Conservation (phyloP, 2,797 vertebrate species). For the Rhynchonycteris naso region DNA sequence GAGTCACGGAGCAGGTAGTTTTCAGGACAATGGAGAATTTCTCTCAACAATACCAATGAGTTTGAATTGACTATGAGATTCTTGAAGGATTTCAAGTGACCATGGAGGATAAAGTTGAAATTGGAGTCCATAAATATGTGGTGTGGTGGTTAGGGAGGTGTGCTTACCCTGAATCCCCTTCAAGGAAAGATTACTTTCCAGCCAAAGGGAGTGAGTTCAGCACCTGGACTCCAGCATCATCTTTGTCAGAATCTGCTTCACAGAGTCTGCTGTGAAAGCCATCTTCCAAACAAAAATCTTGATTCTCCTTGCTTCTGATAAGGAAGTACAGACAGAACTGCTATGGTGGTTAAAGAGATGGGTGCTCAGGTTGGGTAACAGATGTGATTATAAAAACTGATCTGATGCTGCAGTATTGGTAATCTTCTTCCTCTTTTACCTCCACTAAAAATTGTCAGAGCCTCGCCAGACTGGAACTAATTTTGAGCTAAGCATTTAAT, state of each 20-base stretch:
- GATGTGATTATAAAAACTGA: not conserved
- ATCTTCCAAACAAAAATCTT: not conserved
- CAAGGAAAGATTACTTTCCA: not conserved
- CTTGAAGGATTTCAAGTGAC: not conserved
- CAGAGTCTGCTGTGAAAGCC: not conserved
- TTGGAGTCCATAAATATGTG: not conserved
- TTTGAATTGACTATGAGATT: not conserved
- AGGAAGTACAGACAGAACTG: not conserved
- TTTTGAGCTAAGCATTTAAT: not conserved
- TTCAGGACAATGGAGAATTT: not conserved
- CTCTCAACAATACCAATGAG: not conserved
- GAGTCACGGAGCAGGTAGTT: not conserved
- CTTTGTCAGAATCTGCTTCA: not conserved
- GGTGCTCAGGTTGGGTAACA: not conserved
- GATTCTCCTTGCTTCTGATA: not conserved
- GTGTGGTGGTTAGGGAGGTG: not conserved
- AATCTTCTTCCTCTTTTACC: not conserved
- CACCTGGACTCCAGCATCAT: accelerated
- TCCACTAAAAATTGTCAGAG: not conserved
- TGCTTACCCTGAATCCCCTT: not conserved
- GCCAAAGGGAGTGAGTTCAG: not conserved
- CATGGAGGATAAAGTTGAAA: not conserved
- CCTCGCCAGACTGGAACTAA: not conserved
- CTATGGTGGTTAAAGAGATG: not conserved
- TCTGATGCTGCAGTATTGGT: not conserved